Percentiles rank a stretch among this genome's conserved stretches.
These are phyloP conservation scores for Ptychodera flava DNA, from an alignment of 35 echinoderm and acorn worm genomes.

Conservation along the genomic window DNA sequence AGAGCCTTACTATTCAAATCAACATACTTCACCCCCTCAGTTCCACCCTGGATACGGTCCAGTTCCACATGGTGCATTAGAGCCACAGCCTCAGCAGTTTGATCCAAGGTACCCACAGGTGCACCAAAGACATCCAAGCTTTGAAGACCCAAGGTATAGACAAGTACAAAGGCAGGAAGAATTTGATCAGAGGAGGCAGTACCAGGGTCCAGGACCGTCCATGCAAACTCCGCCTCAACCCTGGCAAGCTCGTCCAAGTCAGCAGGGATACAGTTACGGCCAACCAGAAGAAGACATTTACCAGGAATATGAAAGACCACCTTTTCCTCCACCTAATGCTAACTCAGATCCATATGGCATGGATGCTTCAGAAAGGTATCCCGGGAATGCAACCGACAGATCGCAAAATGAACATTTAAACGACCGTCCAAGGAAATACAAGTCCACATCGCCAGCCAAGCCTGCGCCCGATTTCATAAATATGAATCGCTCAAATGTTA, in stretches of 20 bases:
- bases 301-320: too few species aligned
- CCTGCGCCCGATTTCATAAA: slow-evolving; percentile 61
- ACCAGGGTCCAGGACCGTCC: background rate
- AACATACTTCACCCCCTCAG: background rate
- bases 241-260: background rate
- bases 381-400: too few species aligned
- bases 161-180: background rate
- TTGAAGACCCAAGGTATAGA: background rate
- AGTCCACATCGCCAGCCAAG: background rate
- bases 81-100: background rate
- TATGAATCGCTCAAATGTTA: slow-evolving; percentile 59
- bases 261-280: background rate
- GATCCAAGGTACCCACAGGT: background rate
- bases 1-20: background rate
- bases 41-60: background rate
- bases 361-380: slow-evolving; percentile 10
- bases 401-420: background rate
- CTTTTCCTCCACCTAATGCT: too few species aligned
- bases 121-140: background rate
- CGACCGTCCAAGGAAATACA: slow-evolving; percentile 9
- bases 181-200: background rate
- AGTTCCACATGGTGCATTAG: background rate
- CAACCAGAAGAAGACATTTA: background rate
- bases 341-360: slow-evolving; percentile 21
- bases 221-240: background rate